Conservation (phyloP, 2,888 invertebrate species). For the Caenorhabditis virilis region DNA sequence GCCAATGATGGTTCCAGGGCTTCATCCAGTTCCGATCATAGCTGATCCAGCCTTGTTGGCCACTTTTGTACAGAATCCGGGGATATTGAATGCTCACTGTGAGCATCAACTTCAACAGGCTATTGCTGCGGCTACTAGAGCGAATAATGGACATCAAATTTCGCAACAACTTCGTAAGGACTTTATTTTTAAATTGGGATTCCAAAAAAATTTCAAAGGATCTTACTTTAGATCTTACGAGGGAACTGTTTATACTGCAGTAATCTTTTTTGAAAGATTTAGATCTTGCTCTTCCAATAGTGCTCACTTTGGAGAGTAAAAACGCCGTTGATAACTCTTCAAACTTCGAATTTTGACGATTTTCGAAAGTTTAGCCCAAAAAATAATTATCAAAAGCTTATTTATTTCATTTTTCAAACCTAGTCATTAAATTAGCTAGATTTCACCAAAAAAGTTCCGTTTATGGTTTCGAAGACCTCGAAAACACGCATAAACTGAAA, state of each 20-base stretch:
- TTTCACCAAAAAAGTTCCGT: neutral
- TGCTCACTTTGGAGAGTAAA: too few relatives aligned
- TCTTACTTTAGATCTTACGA: too few relatives aligned
- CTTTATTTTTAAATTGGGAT: neutral
- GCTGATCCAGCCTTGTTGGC: slow-evolving; percentile 25
- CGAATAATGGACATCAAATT: slow-evolving; percentile 32
- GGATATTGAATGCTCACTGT: slow-evolving; percentile 19
- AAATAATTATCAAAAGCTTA: neutral
- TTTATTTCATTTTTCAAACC: too few relatives aligned
- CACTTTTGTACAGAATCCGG: slow-evolving; percentile 26
- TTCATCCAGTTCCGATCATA: slow-evolving; percentile 10
- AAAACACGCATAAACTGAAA: neutral
- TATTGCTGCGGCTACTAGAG: slow-evolving; percentile 18
- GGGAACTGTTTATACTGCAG: too few relatives aligned
- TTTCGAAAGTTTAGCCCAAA: neutral
- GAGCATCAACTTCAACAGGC: slow-evolving; percentile 34
- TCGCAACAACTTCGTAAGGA: slow-evolving; percentile 31
- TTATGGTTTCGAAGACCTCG: neutral
- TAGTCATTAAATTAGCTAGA: too few relatives aligned
- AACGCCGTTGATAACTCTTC: too few relatives aligned
- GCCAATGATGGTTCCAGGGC: slow-evolving; percentile 5
- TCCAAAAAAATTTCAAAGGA: neutral
- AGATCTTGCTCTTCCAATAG: too few relatives aligned
- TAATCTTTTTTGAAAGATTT: too few relatives aligned
- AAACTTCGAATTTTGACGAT: neutral